Evolutionary conservation across 1,140 invertebrate genomes (phyloP).

Genomic region (Palaemon carinicauda): DNA sequence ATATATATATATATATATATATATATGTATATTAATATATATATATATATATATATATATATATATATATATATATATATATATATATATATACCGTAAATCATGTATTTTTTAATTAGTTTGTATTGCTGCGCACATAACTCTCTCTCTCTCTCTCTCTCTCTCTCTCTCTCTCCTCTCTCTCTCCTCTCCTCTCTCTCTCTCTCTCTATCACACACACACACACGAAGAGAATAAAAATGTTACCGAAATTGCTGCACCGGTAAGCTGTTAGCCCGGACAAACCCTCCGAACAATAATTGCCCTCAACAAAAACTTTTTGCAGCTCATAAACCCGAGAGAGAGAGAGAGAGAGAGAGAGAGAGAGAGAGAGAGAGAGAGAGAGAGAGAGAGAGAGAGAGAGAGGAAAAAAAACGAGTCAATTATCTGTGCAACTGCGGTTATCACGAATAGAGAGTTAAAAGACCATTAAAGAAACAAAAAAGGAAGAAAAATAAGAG

Average conservation of each 20-base stretch:
- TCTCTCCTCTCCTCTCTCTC: neutral
- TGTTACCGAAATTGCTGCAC: too few species aligned
- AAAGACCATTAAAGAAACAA: neutral
- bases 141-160: neutral
- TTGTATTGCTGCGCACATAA: neutral
- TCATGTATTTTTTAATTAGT: too few species aligned
- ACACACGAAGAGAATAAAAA: too few species aligned
- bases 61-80: neutral
- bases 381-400: neutral
- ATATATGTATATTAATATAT: neutral
- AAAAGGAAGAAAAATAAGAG: neutral
- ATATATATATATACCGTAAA: neutral
- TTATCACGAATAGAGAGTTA: neutral
- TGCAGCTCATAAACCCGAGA: too few species aligned
- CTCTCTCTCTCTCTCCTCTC: neutral
- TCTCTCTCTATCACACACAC: neutral
- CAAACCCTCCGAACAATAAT: too few species aligned
- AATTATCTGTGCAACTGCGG: neutral
- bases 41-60: conserved; percentile 11
- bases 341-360: neutral
- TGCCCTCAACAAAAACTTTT: too few species aligned
- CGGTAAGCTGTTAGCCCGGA: too few species aligned
- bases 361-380: neutral
- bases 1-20: conserved; percentile 13
- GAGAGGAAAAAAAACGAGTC: neutral